Base-by-base conservation (phyloP, 30 jellyfish, hydroid and myxozoan species). In the Aurelia sp. region DNA sequence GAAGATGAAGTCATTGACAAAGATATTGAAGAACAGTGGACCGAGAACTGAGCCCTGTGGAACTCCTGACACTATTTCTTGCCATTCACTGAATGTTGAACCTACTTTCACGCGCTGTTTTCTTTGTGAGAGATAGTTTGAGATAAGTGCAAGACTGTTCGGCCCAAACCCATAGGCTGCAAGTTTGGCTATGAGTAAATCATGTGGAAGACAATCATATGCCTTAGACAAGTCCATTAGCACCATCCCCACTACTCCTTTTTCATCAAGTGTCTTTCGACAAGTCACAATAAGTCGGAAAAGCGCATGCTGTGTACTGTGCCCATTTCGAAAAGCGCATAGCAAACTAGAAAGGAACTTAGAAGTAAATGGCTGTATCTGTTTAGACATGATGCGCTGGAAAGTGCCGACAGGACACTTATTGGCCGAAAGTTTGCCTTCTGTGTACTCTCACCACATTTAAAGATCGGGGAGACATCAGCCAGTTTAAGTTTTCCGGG, bases 21-120 rank as follows among this genome's bases (percentile, higher is more conserved):
- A 84, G 65, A 74, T 55, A 76, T 86, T 86, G 66, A 86, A 86
- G 3, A 86, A 50, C 3, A 75, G 80, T 6, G 85, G 82, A 17
- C 86, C 81, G 12, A 57, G 75, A 76, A 50, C 87, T 30, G 85
- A 75, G 64, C 94, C 94, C 74, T 85, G 94, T 9, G 94, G 88
- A 35, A 73, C 94, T 4, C 94, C 88, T 73, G 60, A 16, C 13
- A 18, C 44, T 16, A 47, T 55, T 22, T 85, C 94, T 5, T 41
- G 74, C 96, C 85, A 86, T 20, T 53, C 70, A 30, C 88, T 85
- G 64, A 72, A 85, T 31, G 21, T 30, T 47, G 80, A 30, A 16
- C 66, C 67, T 2, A 76, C 48, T 58, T 68, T 59, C 18, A 81
- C 91, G 61, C 91, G 76, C 65, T 81, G 75, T 72, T 81, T 81